Evolutionary conservation across 1,140 invertebrate species (phyloP), one percentile per base, ranked within the genome.

Genomic region (Drosophila trapezifrons): DNA sequence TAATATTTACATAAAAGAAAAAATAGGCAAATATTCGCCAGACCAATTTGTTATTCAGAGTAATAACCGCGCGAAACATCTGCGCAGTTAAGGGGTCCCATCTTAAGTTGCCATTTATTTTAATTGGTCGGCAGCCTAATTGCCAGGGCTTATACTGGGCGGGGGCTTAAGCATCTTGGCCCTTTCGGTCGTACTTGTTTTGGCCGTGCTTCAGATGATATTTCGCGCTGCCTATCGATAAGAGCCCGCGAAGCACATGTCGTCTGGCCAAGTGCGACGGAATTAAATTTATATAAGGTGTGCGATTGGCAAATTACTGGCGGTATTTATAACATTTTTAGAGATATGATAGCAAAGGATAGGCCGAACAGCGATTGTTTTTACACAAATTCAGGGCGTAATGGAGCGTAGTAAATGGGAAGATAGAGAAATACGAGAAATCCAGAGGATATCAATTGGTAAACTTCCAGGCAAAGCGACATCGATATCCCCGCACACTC

Each of bases 1-100:
- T 69, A 86, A 82, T 87, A 86, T 86, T 86, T 86, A 87, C 83
- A 86, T 86, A 84, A 76, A 79, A 72, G 57, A 72, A 55, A 80
- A 38, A 49, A 12, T 13, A 51, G 47, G 22, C 20, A 74, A 77
- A 72, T 58, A 75, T 71, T 71, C 69, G 78, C 49, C 52, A 78
- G 55, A 43, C 46, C 75, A 86, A 82, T 87, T 82, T 82, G 78
- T 70, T 82, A 87, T 79, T 66, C 60, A 20, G 63, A 80, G 54
- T 69, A 77, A 69, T 77, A 58, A 46, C 42, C 40, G 38, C 10
- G 52, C 52, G 38, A 72, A 72, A 72, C 67, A 72, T 71, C 69
- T 72, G 54, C 70, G 70, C 55, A 70, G 54, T 66, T 29, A 66
- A 27, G 18, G 25, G 52, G 43, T 54, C 32, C 64, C 65, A 47